Conservation (phyloP, 1,140 invertebrate genomes). For the Orchestia grillus region DNA sequence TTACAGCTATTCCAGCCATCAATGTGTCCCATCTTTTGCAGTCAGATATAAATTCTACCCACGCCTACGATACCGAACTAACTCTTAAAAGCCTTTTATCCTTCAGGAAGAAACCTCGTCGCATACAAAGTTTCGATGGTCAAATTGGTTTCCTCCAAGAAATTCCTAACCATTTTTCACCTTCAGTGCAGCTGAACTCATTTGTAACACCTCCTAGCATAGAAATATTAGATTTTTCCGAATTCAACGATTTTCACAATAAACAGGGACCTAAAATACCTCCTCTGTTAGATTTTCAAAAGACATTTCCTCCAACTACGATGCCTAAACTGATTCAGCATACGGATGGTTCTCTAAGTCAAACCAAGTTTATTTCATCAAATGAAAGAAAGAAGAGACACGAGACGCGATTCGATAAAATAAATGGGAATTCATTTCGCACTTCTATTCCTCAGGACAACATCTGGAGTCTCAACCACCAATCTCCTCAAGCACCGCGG, state of each 20-base stretch:
- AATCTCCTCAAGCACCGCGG: background rate
- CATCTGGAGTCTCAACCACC: background rate
- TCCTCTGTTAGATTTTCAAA: background rate
- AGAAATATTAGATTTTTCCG: background rate
- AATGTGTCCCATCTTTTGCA: background rate
- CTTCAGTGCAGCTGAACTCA: conserved; percentile 4
- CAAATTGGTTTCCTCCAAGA: background rate
- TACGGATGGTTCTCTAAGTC: background rate
- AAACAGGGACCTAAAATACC: conserved; percentile 6
- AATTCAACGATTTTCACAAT: conserved; percentile 8
- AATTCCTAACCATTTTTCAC: background rate
- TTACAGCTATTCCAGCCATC: conserved; percentile 11
- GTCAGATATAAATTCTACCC: conserved; percentile 14
- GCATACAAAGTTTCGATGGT: background rate
- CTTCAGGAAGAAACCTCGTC: conserved; percentile 3
- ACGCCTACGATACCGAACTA: conserved; percentile 35
- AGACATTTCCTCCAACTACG: background rate
- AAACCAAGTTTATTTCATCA: background rate
- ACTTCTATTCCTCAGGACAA: background rate
- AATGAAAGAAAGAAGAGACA: conserved; percentile 9
- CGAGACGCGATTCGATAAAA: conserved; percentile 11
- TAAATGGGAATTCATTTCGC: background rate
- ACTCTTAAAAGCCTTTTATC: conserved; percentile 33
- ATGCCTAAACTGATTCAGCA: background rate
- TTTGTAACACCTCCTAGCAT: conserved; percentile 41